Conservation (phyloP, 2,888 invertebrate species). For the Volucella inflata region DNA sequence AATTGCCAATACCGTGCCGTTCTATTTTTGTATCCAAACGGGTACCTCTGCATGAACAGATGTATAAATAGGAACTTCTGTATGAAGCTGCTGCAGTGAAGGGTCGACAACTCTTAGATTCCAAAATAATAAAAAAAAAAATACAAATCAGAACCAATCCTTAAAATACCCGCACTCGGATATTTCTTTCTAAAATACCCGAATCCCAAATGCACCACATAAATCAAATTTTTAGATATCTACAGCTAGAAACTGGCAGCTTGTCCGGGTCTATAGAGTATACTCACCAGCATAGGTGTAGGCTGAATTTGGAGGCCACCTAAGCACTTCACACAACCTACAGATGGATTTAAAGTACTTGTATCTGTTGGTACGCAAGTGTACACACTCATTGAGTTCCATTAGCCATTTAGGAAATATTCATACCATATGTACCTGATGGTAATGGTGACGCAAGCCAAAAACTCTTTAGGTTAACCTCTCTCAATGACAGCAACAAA, state of each 20-base stretch:
- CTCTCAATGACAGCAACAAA: slow-evolving; percentile 33
- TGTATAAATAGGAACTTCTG: slow-evolving; percentile 33
- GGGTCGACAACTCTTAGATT: slow-evolving; percentile 44
- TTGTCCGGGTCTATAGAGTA: slow-evolving; percentile 24
- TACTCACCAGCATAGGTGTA: slow-evolving; percentile 49
- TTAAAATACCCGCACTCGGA: slow-evolving; percentile 46
- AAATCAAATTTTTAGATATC: slow-evolving; percentile 66
- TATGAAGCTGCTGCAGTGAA: slow-evolving; percentile 45
- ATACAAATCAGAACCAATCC: slow-evolving; percentile 69
- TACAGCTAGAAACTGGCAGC: slow-evolving; percentile 20
- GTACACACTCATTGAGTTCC: slow-evolving; percentile 47
- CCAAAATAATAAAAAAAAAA: slow-evolving; percentile 30
- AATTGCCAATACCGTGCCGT: slow-evolving; percentile 58
- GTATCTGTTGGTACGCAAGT: not conserved
- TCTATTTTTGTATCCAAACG: slow-evolving; percentile 35
- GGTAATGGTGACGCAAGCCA: slow-evolving; percentile 50
- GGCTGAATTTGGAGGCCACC: slow-evolving; percentile 68
- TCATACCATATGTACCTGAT: slow-evolving; percentile 18
- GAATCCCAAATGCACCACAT: slow-evolving; percentile 61
- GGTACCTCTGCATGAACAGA: slow-evolving; percentile 53
- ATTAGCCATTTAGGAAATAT: slow-evolving; percentile 38
- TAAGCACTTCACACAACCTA: slow-evolving; percentile 34
- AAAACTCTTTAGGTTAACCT: slow-evolving; percentile 1
- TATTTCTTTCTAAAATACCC: slow-evolving; percentile 60
- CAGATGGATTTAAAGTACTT: slow-evolving; percentile 2